Evolutionary conservation across 2,888 invertebrate genomes (phyloP), one percentile per base, ranked within the genome.

Genomic region (Tenthredo amoena): DNA sequence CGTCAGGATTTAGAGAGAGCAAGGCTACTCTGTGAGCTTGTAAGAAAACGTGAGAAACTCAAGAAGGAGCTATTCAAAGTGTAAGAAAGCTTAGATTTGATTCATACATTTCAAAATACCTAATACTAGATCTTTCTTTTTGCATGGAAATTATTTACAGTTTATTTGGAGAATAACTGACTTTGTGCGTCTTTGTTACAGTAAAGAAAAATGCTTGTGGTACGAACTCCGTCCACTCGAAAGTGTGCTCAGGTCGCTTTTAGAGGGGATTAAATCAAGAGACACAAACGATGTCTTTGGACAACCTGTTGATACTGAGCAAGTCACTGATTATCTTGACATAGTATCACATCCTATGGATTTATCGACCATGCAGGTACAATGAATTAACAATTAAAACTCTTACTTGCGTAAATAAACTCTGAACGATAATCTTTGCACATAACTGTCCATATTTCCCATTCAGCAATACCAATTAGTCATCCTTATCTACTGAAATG

Each of bases 1-100:
- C 95, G 99, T 0, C 99, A 99, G 91, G 99, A 99, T 93, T 94
- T 99, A 88, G 99, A 99, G 93, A 95, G 98, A 86, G 99, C 98
- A 0, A 94, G 96, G 87, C 94, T 99, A 50, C 95, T 99, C 0
- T 99, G 99, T 92, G 99, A 99, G 93, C 93, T 99, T 88, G 98
- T 99, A 3, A 96, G 99, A 84, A 99, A 99, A 92, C 95, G 99
- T 65, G 99, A 99, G 94, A 98, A 98, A 90, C 95, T 98, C 21
- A 99, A 99, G 94, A 96, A 98, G 84, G 98, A 98, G 91, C 95
- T 96, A 89, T 96, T 97, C 0, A 96, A 97, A 93, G 96, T 96
- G 94, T 94, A 91, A 92, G 93, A 91, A 47, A 50, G 40, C 21
- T 40, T n/a, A 4, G 10, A 50, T 26, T 15, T 18, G 18, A 15